Evolutionary conservation across 2,113 vertebrate genomes (phyloP).

Genomic region (Nematolebias whitei): DNA sequence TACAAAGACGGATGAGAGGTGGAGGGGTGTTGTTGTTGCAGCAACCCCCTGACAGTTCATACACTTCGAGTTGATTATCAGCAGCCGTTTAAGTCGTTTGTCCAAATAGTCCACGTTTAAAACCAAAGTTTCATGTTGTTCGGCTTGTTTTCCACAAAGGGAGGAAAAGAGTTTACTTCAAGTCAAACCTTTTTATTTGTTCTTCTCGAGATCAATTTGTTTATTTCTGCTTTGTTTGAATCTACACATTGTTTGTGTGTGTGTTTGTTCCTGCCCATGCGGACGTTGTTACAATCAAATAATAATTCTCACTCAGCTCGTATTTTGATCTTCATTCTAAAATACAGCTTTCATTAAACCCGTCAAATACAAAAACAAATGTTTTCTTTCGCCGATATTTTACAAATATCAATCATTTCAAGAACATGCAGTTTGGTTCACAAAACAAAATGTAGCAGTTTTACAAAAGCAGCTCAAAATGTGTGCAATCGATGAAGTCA

Average conservation of each 20-base stretch:
- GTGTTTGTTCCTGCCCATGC: neutral
- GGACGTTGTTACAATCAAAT: neutral
- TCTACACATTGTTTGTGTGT: neutral
- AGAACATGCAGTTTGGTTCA: too few species aligned
- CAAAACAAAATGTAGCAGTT: too few species aligned
- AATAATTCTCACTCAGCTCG: neutral
- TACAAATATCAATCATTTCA: neutral
- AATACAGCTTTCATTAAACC: neutral
- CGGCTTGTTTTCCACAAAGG: neutral
- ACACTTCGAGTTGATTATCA: conserved; percentile 16
- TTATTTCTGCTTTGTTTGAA: neutral
- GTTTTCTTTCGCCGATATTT: neutral
- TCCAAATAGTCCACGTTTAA: neutral
- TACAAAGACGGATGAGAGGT: conserved; percentile 8
- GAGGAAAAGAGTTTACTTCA: neutral
- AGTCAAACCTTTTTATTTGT: conserved; percentile 1
- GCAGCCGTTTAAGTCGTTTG: conserved; percentile 9
- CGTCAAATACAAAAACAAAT: neutral
- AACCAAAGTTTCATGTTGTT: neutral
- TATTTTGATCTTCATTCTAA: neutral
- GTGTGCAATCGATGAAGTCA: too few species aligned
- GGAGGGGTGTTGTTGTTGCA: neutral
- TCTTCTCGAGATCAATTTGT: neutral
- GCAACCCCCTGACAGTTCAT: conserved; percentile 8
- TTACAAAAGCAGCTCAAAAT: neutral